These are phyloP conservation scores for Danio rerio DNA, from an alignment of 2,113 vertebrate genomes.

Conservation along the genomic window DNA sequence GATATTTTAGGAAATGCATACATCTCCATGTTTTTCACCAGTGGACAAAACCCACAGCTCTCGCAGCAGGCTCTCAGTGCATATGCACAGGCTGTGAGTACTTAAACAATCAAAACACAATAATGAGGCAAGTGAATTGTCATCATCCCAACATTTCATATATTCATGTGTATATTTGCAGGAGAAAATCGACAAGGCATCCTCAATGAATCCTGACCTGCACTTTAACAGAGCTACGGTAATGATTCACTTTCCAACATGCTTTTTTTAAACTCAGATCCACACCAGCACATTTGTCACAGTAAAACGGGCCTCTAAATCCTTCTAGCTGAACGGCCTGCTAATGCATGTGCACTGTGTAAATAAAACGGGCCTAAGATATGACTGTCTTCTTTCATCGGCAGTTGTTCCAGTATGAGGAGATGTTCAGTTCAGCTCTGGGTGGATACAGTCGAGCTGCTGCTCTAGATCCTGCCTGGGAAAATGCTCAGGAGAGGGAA, in stretches of 20 bases:
- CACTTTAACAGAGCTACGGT: slow-evolving; percentile 89
- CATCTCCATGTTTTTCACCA: slow-evolving; percentile 87
- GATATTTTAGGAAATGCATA: slow-evolving; percentile 90
- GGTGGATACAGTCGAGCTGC: slow-evolving; percentile 82
- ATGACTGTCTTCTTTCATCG: background rate
- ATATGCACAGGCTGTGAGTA: slow-evolving; percentile 88
- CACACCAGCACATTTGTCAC: background rate
- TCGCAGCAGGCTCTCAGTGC: slow-evolving; percentile 89
- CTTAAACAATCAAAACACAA: background rate
- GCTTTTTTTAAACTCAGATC: too few species aligned
- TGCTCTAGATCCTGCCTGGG: slow-evolving; percentile 84
- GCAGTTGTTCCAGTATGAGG: slow-evolving; percentile 88
- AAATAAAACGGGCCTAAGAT: background rate
- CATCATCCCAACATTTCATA: background rate
- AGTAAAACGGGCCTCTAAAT: too few species aligned
- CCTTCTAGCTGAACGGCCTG: background rate
- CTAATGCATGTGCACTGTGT: background rate
- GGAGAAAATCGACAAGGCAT: slow-evolving; percentile 86
- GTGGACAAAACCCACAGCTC: slow-evolving; percentile 87
- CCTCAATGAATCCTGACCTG: slow-evolving; percentile 85
- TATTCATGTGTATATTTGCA: slow-evolving; percentile 54
- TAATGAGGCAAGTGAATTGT: background rate
- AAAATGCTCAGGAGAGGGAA: slow-evolving; percentile 79
- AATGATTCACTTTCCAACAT: slow-evolving; percentile 39
- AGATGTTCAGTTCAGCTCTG: slow-evolving; percentile 85